Base-by-base conservation (phyloP, 2,888 invertebrate species). In the Pandemis cinnamomeana region DNA sequence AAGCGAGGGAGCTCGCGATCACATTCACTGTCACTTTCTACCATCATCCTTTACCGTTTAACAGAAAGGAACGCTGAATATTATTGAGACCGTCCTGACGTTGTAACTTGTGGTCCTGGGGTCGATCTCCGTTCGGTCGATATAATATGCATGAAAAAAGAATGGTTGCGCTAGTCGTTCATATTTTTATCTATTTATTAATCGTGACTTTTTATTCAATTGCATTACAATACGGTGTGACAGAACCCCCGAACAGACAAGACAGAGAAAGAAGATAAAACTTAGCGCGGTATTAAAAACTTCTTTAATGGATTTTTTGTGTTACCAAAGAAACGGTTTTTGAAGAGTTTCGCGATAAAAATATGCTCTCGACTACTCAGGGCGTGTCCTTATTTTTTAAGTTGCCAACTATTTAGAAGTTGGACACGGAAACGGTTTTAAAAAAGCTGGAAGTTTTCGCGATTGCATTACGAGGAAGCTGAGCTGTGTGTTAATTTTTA, bases 231-330 rank as follows among this genome's bases (percentile, higher is more conserved):
- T 41, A 72, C 80, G 77, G 80, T 82, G 79, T 80, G 70, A 80
- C 67, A 48, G 61, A 60, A 55, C 61, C 77, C 64, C 48, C 67
- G 60, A 62, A 76, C 77, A 79, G 76, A 79, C 80, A 79, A 79
- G 79, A 78, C 74, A 78, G 64, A 73, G 63, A 78, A 79, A 78
- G 76, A 75, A 72, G 76, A 77, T 76, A 73, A 79, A 80, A 82
- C 78, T 80, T 79, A 80, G 79, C 77, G 78, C 76, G 76, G 80
- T 77, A 79, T 83, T 82, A 79, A 79, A 79, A 81, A 82, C 77
- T 82, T 83, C 80, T 80, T 78, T 76, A 77, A 77, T 77, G 77
- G 78, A 79, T 78, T 81, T 83, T 82, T 83, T 81, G 76, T 78
- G 77, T 77, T 58, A 76, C 67, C 66, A 55, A 42, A 70, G 67